A percentile compares a stretch with the other conserved stretches of the same genome.
These are phyloP conservation scores for Muscicapa striata DNA, from an alignment of 2,797 vertebrate species.

Conservation along the genomic window DNA sequence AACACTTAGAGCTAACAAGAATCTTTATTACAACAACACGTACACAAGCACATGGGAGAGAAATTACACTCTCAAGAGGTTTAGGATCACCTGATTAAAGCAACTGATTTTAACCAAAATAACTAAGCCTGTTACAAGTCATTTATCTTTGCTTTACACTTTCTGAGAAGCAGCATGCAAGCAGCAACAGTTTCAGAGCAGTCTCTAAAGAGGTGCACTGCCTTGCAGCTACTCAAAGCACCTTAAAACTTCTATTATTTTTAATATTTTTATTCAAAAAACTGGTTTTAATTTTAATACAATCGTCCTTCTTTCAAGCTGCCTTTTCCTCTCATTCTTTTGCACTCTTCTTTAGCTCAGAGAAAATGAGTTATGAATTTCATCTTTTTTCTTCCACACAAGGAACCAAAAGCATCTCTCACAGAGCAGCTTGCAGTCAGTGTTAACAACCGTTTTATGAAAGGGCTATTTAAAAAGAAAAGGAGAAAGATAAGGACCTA, in stretches of 20 bases:
- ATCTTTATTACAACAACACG: slow-evolving; percentile 58
- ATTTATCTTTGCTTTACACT: neutral
- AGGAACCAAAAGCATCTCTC: neutral
- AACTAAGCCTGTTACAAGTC: neutral
- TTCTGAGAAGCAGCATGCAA: neutral
- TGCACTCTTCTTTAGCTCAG: neutral
- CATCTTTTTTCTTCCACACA: neutral
- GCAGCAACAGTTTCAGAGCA: neutral
- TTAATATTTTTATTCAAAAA: neutral
- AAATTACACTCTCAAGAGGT: neutral
- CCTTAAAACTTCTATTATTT: neutral
- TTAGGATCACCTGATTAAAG: slow-evolving; percentile 31
- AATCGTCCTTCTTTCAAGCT: neutral
- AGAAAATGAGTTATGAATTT: neutral
- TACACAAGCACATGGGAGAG: slow-evolving; percentile 1
- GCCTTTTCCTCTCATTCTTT: neutral
- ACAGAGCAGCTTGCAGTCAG: neutral
- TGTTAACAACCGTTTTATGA: neutral
- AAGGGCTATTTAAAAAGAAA: neutral
- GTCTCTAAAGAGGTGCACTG: neutral
- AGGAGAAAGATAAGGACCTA: neutral
- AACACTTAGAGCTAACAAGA: slow-evolving; percentile 37
- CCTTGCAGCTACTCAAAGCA: neutral
- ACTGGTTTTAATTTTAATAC: neutral
- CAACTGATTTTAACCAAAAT: neutral